Evolutionary conservation across 2,797 vertebrate species (phyloP), one percentile per base, ranked within the genome.

Genomic region (Spatula versicolor): DNA sequence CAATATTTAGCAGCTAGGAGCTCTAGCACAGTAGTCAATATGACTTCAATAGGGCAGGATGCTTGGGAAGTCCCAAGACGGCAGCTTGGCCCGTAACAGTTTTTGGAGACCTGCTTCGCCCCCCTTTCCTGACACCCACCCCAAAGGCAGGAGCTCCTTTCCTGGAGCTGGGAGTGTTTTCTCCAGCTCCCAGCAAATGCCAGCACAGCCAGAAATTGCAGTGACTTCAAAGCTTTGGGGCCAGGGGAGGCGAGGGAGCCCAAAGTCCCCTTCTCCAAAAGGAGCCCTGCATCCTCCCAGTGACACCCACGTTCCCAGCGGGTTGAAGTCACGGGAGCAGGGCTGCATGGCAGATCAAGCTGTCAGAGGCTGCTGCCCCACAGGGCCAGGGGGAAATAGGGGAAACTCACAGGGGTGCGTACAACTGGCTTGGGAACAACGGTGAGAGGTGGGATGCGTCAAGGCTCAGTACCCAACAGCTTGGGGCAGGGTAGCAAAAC

Each of bases 11-110:
- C 95, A 96, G 95, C 94, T 91, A 91, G 93, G 83, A 91, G 90
- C 88, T 81, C 90, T 91, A 92, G 95, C 88, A 74, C 64, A 69
- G 71, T 52, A 97, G 97, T 97, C 97, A 97, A 97, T 97, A 97
- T 97, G 97, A 97, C 97, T 95, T 93, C 87, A 79, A 82, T 43
- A 80, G 87, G 77, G 86, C 9, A n/a, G 83, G 91, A 90, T 41
- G 71, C 95, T 88, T 68, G 76, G 89, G 93, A 90, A 86, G 62
- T 33, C 90, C 87, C 90, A 93, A 96, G 91, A 80, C 11, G 8
- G 83, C 72, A 95, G 66, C 71, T 83, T 83, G 59, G 86, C 80
- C 77, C 21, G 0, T 41, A 82, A 54, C 13, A 67, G 16, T 56
- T 94, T 88, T 19, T 5, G 41, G 63, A 64, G 63, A 84, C 31